Base-by-base conservation (phyloP, 1,140 invertebrate genomes). In the Elymnias hypermnestra region DNA sequence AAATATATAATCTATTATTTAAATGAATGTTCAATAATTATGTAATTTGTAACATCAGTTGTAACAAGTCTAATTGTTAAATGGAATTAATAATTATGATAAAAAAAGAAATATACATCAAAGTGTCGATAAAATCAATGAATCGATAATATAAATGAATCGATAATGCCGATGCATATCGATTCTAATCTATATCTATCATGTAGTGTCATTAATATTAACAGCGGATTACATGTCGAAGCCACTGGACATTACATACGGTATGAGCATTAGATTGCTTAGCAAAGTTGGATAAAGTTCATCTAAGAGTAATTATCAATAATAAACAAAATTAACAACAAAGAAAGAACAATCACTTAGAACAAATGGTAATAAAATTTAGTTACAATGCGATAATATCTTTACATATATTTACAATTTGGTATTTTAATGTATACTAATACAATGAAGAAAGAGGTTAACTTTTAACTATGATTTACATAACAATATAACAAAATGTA, bases 321-420 rank as follows among this genome's bases (percentile, higher is more conserved):
- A 76, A 66, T 70, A 74, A 83, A 81, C 62, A 79, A 83, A 83
- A 81, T 70, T 74, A 83, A 83, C 75, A 83, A 83, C 79, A 84
- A 78, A 78, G 63, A 72, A 72, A 71, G 77, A 83, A 83, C 77
- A 82, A 83, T 74, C 57, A 64, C 75, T 79, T 75, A 79, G 70
- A 79, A 79, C 72, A 63, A 82, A 84, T 84, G 81, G 81, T 84
- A 84, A 84, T 84, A 84, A 75, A 76, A 72, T 77, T 82, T 79
- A 74, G 64, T 77, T 76, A 78, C 54, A 70, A 65, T 71, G 69
- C 75, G 73, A 75, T 84, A 83, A 83, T 83, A 83, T 82, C 76
- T 84, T 78, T 84, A 84, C 78, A 84, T 63, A 58, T 84, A 84
- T 83, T 81, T 83, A 84, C 78, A 84, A 68, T 83, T 81, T 84